These are phyloP conservation scores for Cotesia glomerata DNA, from an alignment of 1,140 invertebrate species.

Conservation along the genomic window DNA sequence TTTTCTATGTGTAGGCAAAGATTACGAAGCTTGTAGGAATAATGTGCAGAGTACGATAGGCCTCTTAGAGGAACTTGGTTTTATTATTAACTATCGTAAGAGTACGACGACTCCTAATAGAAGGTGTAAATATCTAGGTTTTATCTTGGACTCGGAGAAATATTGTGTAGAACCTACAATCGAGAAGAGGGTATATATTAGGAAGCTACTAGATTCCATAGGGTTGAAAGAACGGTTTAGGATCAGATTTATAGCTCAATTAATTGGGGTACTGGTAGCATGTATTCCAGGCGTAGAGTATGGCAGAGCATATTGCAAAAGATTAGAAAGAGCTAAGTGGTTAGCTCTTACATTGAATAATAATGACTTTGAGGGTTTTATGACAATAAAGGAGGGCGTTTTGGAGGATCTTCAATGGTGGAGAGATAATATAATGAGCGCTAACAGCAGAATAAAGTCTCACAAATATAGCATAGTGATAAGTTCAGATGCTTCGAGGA, in stretches of 20 bases:
- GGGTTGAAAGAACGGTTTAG: background rate
- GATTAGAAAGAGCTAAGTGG: conserved; percentile 23
- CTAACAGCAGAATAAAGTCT: conserved; percentile 14
- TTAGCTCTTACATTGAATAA: conserved; percentile 17
- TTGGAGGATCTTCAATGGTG: conserved; percentile 26
- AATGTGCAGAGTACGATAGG: conserved; percentile 11
- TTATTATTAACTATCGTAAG: conserved; percentile 25
- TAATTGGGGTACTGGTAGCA: conserved; percentile 12
- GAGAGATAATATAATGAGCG: background rate
- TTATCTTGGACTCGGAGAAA: conserved; percentile 18
- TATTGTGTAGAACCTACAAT: conserved; percentile 5
- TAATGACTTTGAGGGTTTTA: conserved; percentile 18
- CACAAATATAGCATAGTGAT: conserved; percentile 11
- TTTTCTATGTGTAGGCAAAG: conserved; percentile 11
- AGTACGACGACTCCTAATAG: background rate
- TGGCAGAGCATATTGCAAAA: conserved; percentile 21
- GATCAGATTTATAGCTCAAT: conserved; percentile 21
- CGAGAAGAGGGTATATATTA: background rate
- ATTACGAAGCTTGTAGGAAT: conserved; percentile 1
- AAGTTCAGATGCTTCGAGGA: conserved; percentile 26
- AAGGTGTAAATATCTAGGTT: conserved; percentile 29
- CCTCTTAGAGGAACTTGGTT: conserved; percentile 16
- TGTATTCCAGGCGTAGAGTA: conserved; percentile 26
- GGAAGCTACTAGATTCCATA: background rate
- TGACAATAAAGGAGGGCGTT: conserved; percentile 8